Conservation (phyloP, 2,888 invertebrate species). For the Agrilus cyanescens region DNA sequence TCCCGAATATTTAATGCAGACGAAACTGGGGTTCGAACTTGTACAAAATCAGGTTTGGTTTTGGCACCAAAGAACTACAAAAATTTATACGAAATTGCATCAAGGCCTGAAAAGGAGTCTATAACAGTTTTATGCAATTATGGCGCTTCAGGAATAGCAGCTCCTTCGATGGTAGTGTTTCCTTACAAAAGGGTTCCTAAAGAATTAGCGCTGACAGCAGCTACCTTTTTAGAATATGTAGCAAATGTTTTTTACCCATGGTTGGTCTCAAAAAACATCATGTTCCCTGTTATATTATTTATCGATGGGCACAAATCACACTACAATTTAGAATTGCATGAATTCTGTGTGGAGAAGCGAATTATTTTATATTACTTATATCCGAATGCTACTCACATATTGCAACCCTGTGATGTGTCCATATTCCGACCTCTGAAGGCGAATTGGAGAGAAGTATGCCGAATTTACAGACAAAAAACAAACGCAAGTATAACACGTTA, state of each 20-base stretch:
- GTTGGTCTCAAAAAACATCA: slow-evolving; percentile 7
- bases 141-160: neutral
- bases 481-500: too few species aligned
- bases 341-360: slow-evolving; percentile 2
- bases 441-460: slow-evolving; percentile 2
- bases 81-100: slow-evolving; percentile 5
- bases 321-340: neutral
- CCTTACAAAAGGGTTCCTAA: slow-evolving; percentile 16
- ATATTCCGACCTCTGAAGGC: slow-evolving; percentile 2
- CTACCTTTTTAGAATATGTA: slow-evolving; percentile 16
- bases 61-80: slow-evolving; percentile 2
- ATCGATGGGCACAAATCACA: too few species aligned
- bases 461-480: slow-evolving; percentile 1
- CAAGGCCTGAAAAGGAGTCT: slow-evolving; percentile 2
- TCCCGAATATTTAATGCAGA: slow-evolving; percentile 7
- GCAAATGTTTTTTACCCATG: slow-evolving; percentile 13
- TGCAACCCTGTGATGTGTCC: slow-evolving; percentile 3
- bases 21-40: neutral
- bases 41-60: slow-evolving; percentile 6
- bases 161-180: slow-evolving; percentile 16
- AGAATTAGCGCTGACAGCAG: slow-evolving; percentile 12
- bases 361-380: slow-evolving; percentile 4
- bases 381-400: slow-evolving; percentile 4
- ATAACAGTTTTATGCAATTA: slow-evolving; percentile 6
- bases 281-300: too few species aligned